Percentiles rank a stretch among this genome's conserved stretches.
These are phyloP conservation scores for Setophaga petechia DNA, from an alignment of 2,113 vertebrate genomes.

Conservation along the genomic window DNA sequence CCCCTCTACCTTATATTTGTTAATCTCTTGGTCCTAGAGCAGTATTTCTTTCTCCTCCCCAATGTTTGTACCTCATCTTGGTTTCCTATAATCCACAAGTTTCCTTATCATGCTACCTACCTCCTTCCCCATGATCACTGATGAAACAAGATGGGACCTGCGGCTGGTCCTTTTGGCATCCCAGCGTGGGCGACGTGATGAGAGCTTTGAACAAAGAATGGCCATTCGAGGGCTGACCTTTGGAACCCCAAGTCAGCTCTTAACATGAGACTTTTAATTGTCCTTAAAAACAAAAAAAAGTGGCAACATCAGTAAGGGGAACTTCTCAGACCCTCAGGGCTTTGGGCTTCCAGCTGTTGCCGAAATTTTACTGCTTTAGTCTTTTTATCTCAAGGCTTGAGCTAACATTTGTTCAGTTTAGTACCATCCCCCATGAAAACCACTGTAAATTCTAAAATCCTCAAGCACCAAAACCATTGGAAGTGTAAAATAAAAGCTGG, in stretches of 20 bases:
- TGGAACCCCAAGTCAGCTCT: slow-evolving; percentile 15
- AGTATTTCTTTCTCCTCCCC: background rate
- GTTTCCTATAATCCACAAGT: background rate
- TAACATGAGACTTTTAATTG: slow-evolving; percentile 27
- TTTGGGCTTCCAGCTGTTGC: slow-evolving; percentile 45
- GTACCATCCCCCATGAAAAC: background rate
- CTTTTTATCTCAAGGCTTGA: slow-evolving; percentile 25
- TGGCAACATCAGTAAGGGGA: background rate
- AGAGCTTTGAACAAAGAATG: slow-evolving; percentile 23
- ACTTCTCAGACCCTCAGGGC: background rate
- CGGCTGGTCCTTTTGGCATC: background rate
- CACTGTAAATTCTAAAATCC: background rate
- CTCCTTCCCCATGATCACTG: background rate
- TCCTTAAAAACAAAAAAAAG: background rate
- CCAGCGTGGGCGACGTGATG: background rate
- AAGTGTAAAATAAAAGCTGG: background rate
- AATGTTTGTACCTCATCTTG: background rate
- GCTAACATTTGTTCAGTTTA: background rate
- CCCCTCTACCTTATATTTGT: background rate
- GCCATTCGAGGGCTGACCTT: background rate
- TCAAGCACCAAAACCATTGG: background rate
- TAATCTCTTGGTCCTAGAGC: background rate
- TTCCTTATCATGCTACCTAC: background rate
- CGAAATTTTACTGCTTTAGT: slow-evolving; percentile 20
- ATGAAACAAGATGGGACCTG: background rate